Percentiles rank a stretch among this genome's conserved stretches.
Evolutionary conservation across 2,888 invertebrate species (phyloP).

Genomic region (Parnassius mnemosyne): DNA sequence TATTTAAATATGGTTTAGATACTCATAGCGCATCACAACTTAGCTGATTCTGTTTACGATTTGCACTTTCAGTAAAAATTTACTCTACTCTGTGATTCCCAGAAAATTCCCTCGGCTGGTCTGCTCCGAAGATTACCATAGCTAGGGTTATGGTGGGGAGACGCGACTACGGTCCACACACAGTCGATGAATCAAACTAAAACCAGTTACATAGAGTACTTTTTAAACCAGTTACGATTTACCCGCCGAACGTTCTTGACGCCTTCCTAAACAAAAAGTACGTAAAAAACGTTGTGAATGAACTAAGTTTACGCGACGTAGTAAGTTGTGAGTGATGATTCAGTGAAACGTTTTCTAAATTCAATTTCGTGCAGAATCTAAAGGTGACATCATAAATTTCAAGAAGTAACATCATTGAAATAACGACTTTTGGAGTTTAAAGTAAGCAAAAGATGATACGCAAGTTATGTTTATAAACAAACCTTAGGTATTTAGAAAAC

Average conservation of each 20-base stretch:
- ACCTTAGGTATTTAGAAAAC: background rate
- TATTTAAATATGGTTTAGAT: background rate
- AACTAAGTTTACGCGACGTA: conserved; percentile 42
- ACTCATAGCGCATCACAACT: conserved; percentile 9
- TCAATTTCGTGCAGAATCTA: background rate
- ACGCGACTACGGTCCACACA: conserved; percentile 28
- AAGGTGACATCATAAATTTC: conserved; percentile 1
- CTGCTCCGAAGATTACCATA: conserved; percentile 50
- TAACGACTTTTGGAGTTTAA: background rate
- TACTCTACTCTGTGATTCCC: too few species aligned
- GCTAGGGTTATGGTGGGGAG: conserved; percentile 50
- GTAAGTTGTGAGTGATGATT: conserved; percentile 54
- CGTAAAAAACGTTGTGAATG: conserved; percentile 43
- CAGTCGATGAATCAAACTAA: too few species aligned
- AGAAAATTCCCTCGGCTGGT: background rate
- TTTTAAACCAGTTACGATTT: conserved; percentile 56
- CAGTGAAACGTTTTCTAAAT: conserved; percentile 55
- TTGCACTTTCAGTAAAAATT: background rate
- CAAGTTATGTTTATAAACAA: conserved; percentile 12
- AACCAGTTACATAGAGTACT: too few species aligned
- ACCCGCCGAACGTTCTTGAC: conserved; percentile 46
- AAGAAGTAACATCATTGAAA: background rate
- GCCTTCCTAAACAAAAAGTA: conserved; percentile 31
- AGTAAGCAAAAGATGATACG: background rate
- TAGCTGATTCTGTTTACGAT: conserved; percentile 2